Evolutionary conservation across 2,113 vertebrate genomes (phyloP).

Genomic region (Neomonachus schauinslandi): DNA sequence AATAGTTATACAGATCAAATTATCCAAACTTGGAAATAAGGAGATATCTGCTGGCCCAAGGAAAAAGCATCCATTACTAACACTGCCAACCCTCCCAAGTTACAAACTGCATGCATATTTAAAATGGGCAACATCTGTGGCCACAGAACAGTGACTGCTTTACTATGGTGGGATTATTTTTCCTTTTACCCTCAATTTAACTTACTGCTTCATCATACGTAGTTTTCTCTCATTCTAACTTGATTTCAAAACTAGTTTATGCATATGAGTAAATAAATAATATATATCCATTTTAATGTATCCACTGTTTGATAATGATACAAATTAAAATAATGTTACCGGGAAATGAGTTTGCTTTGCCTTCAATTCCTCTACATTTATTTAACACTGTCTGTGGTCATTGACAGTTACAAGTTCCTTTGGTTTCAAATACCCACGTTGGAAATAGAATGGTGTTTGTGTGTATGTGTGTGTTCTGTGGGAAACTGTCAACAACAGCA

Average conservation of each 20-base stretch:
- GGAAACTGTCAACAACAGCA: neutral
- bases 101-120: neutral
- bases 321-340: neutral
- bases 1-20: neutral
- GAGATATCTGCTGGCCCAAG: neutral
- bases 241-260: constrained; percentile 1
- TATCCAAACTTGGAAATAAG: constrained; percentile 17
- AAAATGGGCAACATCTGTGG: neutral
- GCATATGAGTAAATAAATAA: neutral
- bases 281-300: neutral
- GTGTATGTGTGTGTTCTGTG: neutral
- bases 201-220: neutral
- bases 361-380: neutral
- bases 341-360: constrained; percentile 3
- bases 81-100: neutral
- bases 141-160: neutral
- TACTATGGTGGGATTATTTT: neutral
- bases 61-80: neutral
- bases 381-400: neutral
- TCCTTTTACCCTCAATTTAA: constrained; percentile 7
- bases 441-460: neutral
- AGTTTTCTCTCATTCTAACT: constrained; percentile 17
- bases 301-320: neutral
- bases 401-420: neutral
- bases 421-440: neutral